Evolutionary conservation across 2,888 invertebrate genomes (phyloP).

Genomic region (Pseudanteris insignis): DNA sequence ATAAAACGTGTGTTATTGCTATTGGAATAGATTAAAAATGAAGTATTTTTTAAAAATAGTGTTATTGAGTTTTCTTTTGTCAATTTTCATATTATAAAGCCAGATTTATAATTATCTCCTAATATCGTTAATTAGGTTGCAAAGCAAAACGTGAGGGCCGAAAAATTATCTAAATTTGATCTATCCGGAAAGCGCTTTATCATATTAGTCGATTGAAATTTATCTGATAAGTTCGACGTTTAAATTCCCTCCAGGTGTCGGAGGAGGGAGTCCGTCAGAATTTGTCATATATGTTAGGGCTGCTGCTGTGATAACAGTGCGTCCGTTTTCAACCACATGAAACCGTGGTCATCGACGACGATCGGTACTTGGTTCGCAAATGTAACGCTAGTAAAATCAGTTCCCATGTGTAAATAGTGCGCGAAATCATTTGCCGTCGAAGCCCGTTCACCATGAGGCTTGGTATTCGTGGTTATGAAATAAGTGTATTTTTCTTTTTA

Average conservation of each 20-base stretch:
- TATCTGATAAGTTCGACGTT: constrained; percentile 31
- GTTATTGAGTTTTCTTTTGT: too few relatives aligned
- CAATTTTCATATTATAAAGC: too few relatives aligned
- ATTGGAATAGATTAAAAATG: too few relatives aligned
- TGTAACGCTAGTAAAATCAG: constrained; percentile 11
- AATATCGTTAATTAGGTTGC: too few relatives aligned
- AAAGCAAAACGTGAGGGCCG: too few relatives aligned
- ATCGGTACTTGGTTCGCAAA: constrained; percentile 9
- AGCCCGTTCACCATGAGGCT: constrained; percentile 31
- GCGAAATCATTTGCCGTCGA: constrained; percentile 8
- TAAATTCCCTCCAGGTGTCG: constrained; percentile 41
- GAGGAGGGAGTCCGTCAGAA: constrained; percentile 54
- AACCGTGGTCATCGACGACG: constrained; percentile 11
- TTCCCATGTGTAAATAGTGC: constrained; percentile 25
- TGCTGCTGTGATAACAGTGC: constrained; percentile 48
- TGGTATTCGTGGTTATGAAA: constrained; percentile 14
- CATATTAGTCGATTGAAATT: constrained; percentile 27
- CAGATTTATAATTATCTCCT: too few relatives aligned
- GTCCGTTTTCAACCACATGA: constrained; percentile 37
- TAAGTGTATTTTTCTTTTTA: not conserved
- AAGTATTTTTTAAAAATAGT: too few relatives aligned
- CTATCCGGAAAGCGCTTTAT: constrained; percentile 24
- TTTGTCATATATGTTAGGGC: constrained; percentile 55
- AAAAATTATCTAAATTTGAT: constrained; percentile 14
- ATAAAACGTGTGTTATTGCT: too few relatives aligned